Evolutionary conservation across 2,888 invertebrate genomes (phyloP).

Genomic region (Calameuta idolon): DNA sequence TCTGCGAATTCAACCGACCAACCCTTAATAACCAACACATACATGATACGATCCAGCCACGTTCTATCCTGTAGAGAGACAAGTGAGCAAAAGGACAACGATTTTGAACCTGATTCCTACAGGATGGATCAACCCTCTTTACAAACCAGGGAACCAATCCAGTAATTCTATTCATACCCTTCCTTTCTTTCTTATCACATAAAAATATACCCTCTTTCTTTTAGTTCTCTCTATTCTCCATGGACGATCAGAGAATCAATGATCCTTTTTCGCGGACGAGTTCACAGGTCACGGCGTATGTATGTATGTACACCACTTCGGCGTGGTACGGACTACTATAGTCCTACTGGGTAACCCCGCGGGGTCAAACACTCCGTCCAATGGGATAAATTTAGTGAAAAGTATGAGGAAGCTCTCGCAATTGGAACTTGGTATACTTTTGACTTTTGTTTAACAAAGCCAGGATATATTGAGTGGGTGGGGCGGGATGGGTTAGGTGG

Average conservation of each 20-base stretch:
- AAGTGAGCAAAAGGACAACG: conserved; percentile 8
- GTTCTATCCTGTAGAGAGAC: conserved; percentile 4
- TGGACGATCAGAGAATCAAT: background rate
- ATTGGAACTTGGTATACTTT: background rate
- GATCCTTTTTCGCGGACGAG: background rate
- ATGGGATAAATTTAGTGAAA: background rate
- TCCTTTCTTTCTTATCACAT: background rate
- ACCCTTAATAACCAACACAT: conserved; percentile 28
- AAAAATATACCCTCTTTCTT: conserved; percentile 8
- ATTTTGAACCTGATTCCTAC: background rate
- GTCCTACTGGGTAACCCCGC: background rate
- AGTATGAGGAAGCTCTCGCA: background rate
- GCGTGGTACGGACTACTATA: background rate
- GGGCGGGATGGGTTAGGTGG: background rate
- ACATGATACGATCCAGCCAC: conserved; percentile 2
- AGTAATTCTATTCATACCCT: background rate
- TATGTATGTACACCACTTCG: background rate
- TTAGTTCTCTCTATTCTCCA: conserved; percentile 2
- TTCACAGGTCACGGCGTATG: background rate
- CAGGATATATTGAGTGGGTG: background rate
- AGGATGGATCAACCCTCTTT: background rate
- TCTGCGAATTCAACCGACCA: conserved; percentile 1
- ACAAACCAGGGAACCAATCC: background rate
- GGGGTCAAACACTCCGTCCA: background rate
- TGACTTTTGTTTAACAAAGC: background rate